Evolutionary conservation across 2,888 invertebrate genomes (phyloP).

Genomic region (Stegana nigrithorax): DNA sequence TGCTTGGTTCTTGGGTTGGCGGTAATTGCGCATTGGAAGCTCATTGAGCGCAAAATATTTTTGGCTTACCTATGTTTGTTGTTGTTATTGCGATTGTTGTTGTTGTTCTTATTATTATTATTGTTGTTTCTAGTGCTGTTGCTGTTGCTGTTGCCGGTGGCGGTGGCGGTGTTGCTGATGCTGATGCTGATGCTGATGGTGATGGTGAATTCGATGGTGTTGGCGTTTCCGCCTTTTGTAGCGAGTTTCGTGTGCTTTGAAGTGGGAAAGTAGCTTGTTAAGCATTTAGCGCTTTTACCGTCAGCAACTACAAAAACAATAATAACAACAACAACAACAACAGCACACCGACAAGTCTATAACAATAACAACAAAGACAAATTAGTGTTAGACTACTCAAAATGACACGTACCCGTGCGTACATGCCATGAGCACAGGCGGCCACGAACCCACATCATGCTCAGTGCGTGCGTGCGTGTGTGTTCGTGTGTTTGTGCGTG

Average conservation of each 20-base stretch:
- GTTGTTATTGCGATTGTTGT: not conserved
- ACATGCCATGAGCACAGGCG: no score
- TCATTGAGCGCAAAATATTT: conserved; percentile 5
- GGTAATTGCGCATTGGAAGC: not conserved
- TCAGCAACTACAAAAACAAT: not conserved
- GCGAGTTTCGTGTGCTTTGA: conserved; percentile 41
- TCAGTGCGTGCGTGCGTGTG: no score
- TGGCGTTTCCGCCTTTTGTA: no score
- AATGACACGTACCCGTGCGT: no score
- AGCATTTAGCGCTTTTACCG: conserved; percentile 44
- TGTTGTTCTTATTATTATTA: not conserved
- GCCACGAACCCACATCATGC: no score
- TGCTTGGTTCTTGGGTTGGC: no score
- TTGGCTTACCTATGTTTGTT: not conserved
- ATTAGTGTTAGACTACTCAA: no score
- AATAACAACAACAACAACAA: conserved; percentile 13
- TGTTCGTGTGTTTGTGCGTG: not conserved
- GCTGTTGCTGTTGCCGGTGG: conserved; percentile 35
- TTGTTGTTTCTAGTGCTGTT: not conserved
- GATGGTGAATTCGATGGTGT: no score
- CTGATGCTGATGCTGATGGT: conserved; percentile 38
- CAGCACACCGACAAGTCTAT: no score
- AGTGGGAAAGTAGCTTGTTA: conserved; percentile 58
- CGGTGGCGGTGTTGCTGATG: conserved; percentile 43
- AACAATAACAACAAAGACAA: not conserved